phyloP scores from a whole-genome alignment of 2,797 vertebrate genomes.

The Amphiprion clarkii region DNA sequence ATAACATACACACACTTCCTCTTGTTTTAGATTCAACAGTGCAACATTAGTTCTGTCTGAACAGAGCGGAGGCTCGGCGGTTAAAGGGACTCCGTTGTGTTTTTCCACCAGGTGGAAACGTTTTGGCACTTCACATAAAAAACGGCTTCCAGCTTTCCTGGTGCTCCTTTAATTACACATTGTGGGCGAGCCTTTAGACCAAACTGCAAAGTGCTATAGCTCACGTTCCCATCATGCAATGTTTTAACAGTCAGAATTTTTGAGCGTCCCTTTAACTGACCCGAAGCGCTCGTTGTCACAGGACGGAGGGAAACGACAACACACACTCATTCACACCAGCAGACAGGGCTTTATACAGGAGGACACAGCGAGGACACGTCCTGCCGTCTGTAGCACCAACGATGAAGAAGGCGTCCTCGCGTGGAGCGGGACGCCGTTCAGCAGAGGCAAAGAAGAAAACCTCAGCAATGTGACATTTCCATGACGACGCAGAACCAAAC shows the following conservation, averaged over 20 bases:
- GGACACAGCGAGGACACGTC: conserved; percentile 1
- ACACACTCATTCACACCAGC: not conserved
- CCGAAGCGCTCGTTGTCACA: conserved; percentile 28
- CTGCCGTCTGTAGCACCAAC: conserved; percentile 64
- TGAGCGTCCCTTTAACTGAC: conserved; percentile 30
- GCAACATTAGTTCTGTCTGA: conserved; percentile 51
- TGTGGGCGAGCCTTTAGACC: no score
- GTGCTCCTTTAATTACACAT: not conserved
- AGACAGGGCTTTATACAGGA: not conserved
- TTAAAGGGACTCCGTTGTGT: conserved; percentile 17
- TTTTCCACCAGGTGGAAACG: conserved; percentile 4
- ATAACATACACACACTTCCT: conserved; percentile 37
- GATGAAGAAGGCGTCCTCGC: conserved; percentile 42
- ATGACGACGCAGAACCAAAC: not conserved
- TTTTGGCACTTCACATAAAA: conserved; percentile 29
- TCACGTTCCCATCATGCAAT: conserved; percentile 53
- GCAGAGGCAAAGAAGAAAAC: conserved; percentile 35
- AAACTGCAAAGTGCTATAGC: conserved; percentile 1
- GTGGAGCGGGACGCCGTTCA: conserved; percentile 16
- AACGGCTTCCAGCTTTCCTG: not conserved
- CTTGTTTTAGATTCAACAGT: conserved; percentile 44
- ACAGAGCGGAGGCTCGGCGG: conserved; percentile 6
- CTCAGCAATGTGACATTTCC: conserved; percentile 44
- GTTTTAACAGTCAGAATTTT: conserved; percentile 50
- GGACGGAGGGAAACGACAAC: conserved; percentile 22